Percentiles rank a stretch among this genome's conserved stretches.
Conservation (phyloP, 2,113 vertebrate genomes). For the Hippopotamus amphibius region DNA sequence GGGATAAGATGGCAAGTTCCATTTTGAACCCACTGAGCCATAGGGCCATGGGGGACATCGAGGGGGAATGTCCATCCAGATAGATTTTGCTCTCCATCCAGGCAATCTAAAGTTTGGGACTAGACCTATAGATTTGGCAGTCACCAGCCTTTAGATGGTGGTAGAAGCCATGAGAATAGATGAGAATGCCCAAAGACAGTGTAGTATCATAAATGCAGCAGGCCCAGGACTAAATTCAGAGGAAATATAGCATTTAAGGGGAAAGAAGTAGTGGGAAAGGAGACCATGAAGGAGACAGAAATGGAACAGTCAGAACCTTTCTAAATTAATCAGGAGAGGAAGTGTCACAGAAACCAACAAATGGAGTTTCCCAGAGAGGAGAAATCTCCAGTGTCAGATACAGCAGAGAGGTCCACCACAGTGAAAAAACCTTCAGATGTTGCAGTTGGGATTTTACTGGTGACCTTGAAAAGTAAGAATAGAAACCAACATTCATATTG, state of each 20-base stretch:
- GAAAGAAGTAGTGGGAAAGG: neutral
- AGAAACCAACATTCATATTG: neutral
- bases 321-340: neutral
- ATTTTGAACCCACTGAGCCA: neutral
- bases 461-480: slow-evolving; percentile 7
- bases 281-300: neutral
- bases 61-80: neutral
- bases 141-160: neutral
- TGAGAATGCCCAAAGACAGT: neutral
- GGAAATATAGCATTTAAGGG: neutral
- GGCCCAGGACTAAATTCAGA: too few species aligned
- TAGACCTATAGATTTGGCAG: neutral
- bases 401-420: neutral
- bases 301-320: neutral
- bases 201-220: neutral
- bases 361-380: neutral
- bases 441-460: neutral
- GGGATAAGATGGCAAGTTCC: neutral
- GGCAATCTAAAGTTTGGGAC: neutral
- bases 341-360: neutral
- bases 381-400: neutral
- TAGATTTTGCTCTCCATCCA: neutral
- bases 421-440: neutral
- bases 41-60: neutral
- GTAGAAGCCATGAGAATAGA: neutral